These are phyloP conservation scores for Tenthredo distinguenda DNA, from an alignment of 2,888 invertebrate species.

Conservation along the genomic window DNA sequence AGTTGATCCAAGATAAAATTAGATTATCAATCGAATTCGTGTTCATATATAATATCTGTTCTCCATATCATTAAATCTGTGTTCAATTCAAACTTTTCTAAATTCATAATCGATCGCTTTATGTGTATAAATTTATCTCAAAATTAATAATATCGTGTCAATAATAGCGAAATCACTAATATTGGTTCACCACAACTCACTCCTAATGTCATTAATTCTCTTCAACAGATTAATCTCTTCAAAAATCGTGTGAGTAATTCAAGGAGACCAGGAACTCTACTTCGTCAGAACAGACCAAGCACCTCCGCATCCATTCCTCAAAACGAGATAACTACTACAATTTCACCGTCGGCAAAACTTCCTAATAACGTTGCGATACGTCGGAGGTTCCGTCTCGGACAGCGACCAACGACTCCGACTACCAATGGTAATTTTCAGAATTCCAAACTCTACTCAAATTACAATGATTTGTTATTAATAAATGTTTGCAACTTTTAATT, in stretches of 20 bases:
- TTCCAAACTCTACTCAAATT: background rate
- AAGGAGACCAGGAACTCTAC: constrained; percentile 63
- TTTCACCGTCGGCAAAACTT: background rate
- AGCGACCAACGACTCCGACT: background rate
- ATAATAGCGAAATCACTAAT: constrained; percentile 11
- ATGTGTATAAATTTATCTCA: background rate
- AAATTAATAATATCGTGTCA: constrained; percentile 15
- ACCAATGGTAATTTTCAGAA: constrained; percentile 11
- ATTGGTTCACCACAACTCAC: background rate
- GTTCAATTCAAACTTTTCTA: background rate
- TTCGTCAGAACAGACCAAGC: constrained; percentile 58
- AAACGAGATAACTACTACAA: background rate
- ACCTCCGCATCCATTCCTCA: constrained; percentile 38
- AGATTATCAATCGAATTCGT: background rate
- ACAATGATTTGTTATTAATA: background rate
- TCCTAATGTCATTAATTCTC: background rate
- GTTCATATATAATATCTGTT: background rate
- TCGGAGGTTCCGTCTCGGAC: constrained; percentile 28
- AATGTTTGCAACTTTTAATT: background rate
- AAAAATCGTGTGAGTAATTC: constrained; percentile 59
- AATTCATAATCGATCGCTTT: constrained; percentile 30
- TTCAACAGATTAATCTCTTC: constrained; percentile 69
- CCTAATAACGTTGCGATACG: background rate
- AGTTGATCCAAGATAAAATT: background rate
- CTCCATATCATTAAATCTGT: constrained; percentile 5